Evolutionary conservation across 1,140 invertebrate genomes (phyloP), one percentile per base, ranked within the genome.

Genomic region (Microplitis demolitor): DNA sequence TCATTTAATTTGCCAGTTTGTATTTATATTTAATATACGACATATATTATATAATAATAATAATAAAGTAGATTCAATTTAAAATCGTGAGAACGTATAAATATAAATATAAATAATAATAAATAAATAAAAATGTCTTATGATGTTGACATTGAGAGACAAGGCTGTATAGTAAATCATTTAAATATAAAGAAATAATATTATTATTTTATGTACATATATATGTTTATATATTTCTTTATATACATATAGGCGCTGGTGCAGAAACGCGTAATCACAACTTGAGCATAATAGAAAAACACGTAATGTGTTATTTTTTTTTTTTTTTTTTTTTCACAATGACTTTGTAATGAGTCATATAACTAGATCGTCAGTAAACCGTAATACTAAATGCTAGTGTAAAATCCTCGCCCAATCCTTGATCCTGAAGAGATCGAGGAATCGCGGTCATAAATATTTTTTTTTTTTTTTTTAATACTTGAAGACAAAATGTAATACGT

Each of bases 281-380:
- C 16, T 24, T 24, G 24, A 16, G 16, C 16, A 60, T 60, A 60
- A 8, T 60, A 60, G 31, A 54, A 54, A 54, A 5, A n/a, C 4
- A 37, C 62, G 35, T 64, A 24, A 39, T 66, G 39, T 66, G 31
- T 39, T 35, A 8, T 68, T 68, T 54, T 69, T 60, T 11, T 9
- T 45, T 69, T 60, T 11, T 9, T 45, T 45, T 45, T 45, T 45
- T 11, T 11, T 45, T 8, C 6, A 11, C 11, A 45, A 45, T 45
- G 11, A 53, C 53, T 45, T 66, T 51, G 14, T 60, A 76, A 80
- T 84, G 82, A 84, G 39, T 83, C 83, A 84, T 73, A 76, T 45
- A 76, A 64, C 51, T 72, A 70, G 76, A 72, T 63, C 69, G 39
- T 54, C 16, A 53, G 74, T 78, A 54, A 68, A 77, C 24, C 54